Conservation (phyloP, 2,888 invertebrate genomes). For the Melieria picta region DNA sequence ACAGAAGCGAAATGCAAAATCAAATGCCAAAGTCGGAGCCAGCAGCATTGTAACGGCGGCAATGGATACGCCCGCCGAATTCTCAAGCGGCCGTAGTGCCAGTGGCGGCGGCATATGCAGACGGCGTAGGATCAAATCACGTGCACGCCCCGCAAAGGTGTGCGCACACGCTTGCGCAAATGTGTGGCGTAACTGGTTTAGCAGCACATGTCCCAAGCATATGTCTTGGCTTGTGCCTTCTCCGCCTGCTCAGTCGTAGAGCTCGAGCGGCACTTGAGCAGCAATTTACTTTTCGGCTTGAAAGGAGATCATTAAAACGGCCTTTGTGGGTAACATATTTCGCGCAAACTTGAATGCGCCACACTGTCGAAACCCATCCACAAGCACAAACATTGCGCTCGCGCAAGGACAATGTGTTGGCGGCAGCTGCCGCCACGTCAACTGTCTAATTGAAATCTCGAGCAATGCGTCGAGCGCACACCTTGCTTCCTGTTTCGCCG, state of each 20-base stretch:
- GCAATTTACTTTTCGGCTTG: too few species aligned
- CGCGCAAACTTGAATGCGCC: too few species aligned
- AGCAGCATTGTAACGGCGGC: slow-evolving; percentile 42
- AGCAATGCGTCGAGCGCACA: slow-evolving; percentile 49
- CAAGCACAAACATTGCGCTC: background rate
- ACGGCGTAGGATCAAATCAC: slow-evolving; percentile 44
- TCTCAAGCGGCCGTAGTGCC: background rate
- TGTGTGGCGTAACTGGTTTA: too few species aligned
- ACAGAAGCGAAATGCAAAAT: slow-evolving; percentile 44
- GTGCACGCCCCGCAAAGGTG: slow-evolving; percentile 26
- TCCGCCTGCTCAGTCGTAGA: too few species aligned
- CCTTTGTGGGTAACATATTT: too few species aligned
- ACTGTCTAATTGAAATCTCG: background rate
- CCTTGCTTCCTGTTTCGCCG: slow-evolving; percentile 63
- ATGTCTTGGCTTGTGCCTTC: too few species aligned
- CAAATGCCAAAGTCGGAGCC: slow-evolving; percentile 52
- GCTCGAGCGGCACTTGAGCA: too few species aligned
- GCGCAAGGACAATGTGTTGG: background rate
- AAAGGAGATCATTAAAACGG: too few species aligned
- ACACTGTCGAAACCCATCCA: background rate
- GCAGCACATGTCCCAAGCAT: too few species aligned
- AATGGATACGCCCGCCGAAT: slow-evolving; percentile 34
- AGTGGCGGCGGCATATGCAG: slow-evolving; percentile 15
- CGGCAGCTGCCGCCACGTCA: slow-evolving; percentile 43
- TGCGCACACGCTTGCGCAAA: background rate